phyloP scores from a whole-genome alignment of 2,888 invertebrate genomes.

The Thymelicus lineola region DNA sequence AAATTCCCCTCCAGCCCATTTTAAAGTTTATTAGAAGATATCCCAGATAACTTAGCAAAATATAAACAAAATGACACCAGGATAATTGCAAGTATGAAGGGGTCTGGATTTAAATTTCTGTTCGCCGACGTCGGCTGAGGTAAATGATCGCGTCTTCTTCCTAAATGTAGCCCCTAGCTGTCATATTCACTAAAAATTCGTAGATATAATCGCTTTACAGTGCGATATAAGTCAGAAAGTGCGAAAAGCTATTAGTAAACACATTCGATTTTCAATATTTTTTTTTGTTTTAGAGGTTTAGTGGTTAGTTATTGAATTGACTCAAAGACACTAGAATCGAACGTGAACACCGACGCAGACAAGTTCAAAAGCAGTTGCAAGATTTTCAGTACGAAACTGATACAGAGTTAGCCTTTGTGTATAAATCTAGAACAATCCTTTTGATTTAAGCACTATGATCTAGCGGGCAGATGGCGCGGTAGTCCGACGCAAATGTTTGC shows the following conservation, averaged over 20 bases:
- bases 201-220: no score
- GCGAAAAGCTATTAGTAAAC: no score
- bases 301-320: no score
- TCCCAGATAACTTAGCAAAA: constrained; percentile 74
- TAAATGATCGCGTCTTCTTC: neutral
- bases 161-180: no score
- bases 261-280: no score
- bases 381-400: neutral
- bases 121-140: constrained; percentile 7
- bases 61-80: constrained; percentile 82
- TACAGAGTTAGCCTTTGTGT: neutral
- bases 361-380: neutral
- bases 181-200: no score
- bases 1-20: constrained; percentile 65
- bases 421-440: constrained; percentile 16
- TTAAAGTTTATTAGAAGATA: constrained; percentile 78
- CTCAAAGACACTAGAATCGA: no score
- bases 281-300: no score
- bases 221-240: no score
- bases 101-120: constrained; percentile 51
- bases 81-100: constrained; percentile 69
- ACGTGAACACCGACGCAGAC: no score
- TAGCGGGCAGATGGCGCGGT: constrained; percentile 1
- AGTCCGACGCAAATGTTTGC: constrained; percentile 48
- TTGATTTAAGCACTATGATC: constrained; percentile 20